These are phyloP conservation scores for Podotricha telesiphe DNA, from an alignment of 2,888 invertebrate genomes.

Conservation along the genomic window DNA sequence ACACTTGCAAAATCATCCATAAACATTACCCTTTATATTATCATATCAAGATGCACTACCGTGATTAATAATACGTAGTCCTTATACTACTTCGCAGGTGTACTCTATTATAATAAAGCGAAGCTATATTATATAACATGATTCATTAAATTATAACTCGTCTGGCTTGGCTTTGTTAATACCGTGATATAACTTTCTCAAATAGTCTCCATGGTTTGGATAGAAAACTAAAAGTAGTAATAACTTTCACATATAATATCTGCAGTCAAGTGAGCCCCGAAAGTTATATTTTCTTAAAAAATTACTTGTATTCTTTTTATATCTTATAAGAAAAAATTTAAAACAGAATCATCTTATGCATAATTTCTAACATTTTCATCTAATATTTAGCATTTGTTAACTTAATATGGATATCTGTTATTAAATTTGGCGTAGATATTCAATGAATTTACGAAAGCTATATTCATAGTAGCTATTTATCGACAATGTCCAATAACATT, in stretches of 20 bases:
- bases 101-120: conserved; percentile 5
- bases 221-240: too few species aligned
- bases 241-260: too few species aligned
- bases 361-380: background rate
- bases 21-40: conserved; percentile 2
- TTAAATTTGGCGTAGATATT: background rate
- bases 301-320: too few species aligned
- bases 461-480: background rate
- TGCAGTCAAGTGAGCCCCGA: too few species aligned
- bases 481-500: background rate
- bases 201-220: background rate
- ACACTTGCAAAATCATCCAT: conserved; percentile 12
- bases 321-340: too few species aligned
- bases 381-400: background rate
- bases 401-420: background rate
- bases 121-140: background rate
- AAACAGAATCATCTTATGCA: background rate
- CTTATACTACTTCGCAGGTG: conserved; percentile 11
- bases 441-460: background rate
- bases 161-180: background rate
- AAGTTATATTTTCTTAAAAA: too few species aligned
- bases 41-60: conserved; percentile 17
- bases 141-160: conserved; percentile 3
- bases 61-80: conserved; percentile 8
- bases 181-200: background rate